These are phyloP conservation scores for Nymphicus hollandicus DNA, from an alignment of 2,113 vertebrate genomes.

Conservation along the genomic window DNA sequence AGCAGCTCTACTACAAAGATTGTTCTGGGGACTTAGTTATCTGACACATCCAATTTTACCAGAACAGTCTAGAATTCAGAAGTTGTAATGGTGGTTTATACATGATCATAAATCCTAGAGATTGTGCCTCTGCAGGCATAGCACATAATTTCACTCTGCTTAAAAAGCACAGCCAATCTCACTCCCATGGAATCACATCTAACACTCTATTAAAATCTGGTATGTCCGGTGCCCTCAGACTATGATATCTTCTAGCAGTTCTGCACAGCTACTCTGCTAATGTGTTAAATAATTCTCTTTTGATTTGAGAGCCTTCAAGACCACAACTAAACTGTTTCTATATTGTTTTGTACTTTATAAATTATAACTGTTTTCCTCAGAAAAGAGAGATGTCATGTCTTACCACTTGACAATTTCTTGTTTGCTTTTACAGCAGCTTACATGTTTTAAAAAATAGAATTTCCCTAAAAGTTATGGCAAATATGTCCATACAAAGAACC, in stretches of 20 bases:
- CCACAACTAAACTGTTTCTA: background rate
- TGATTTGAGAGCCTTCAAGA: background rate
- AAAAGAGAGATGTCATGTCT: background rate
- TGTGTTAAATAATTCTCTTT: background rate
- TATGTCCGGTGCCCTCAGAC: background rate
- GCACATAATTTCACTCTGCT: background rate
- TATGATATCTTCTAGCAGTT: background rate
- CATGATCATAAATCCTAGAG: background rate
- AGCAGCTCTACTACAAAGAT: background rate
- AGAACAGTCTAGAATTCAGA: background rate
- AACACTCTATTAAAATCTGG: background rate
- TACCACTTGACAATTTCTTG: background rate
- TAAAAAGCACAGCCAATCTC: background rate
- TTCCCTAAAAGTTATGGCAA: background rate
- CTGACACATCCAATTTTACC: background rate
- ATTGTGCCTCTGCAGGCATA: background rate
- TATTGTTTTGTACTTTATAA: background rate
- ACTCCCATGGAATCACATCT: background rate
- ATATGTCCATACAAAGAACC: background rate
- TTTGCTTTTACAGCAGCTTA: background rate
- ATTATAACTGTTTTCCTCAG: background rate
- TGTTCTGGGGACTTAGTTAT: background rate
- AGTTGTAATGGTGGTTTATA: background rate
- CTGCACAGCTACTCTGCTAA: background rate
- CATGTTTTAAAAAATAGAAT: background rate